Conservation (phyloP, 1,140 invertebrate genomes). For the Portunus trituberculatus region DNA sequence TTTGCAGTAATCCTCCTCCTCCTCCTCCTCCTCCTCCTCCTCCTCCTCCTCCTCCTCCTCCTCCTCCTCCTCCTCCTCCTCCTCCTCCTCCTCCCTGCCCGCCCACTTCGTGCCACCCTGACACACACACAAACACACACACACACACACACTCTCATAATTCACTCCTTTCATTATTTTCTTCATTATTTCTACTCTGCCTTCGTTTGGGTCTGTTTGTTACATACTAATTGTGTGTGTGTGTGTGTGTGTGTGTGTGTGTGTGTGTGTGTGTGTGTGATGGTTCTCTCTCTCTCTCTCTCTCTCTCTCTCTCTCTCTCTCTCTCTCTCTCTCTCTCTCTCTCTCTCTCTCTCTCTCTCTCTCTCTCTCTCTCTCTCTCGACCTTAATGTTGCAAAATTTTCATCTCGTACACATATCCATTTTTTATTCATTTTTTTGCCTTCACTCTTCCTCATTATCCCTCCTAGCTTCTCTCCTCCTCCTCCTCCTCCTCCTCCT, state of each 20-base stretch:
- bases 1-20: background rate
- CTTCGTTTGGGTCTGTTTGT: too few species aligned
- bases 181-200: too few species aligned
- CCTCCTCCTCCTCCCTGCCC: background rate
- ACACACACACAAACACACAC: constrained; percentile 42
- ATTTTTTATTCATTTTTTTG: too few species aligned
- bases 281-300: constrained; percentile 32
- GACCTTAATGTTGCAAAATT: too few species aligned
- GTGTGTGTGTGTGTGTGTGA: background rate
- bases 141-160: constrained; percentile 46
- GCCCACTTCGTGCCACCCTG: constrained; percentile 1
- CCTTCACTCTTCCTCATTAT: background rate
- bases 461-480: too few species aligned
- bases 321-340: constrained; percentile 43
- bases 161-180: too few species aligned
- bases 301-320: constrained; percentile 48
- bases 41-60: background rate
- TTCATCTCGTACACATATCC: too few species aligned
- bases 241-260: background rate
- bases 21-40: background rate
- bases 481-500: too few species aligned
- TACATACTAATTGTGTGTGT: too few species aligned
- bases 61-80: background rate
- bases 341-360: background rate
- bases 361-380: too few species aligned